Base-by-base conservation (phyloP, 1,140 invertebrate species). In the Agrilus planipennis region DNA sequence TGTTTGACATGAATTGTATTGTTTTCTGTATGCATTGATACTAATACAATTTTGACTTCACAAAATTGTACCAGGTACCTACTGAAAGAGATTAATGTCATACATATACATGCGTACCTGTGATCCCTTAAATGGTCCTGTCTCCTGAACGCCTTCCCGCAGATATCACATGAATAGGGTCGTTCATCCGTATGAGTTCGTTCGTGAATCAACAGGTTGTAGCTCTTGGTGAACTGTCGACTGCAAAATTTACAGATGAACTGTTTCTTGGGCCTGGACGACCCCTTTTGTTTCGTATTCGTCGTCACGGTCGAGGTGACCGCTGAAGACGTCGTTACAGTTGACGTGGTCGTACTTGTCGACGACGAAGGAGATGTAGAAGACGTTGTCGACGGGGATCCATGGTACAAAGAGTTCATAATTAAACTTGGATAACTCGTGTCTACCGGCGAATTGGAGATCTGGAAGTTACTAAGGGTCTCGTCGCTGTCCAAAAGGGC, bases 191-290 rank as follows among this genome's bases (percentile, higher is more conserved):
- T 96, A 58, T 96, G 92, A 0, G 91, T 95, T 31, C 91, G 70
- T 57, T 93, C 89, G 62, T 95, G 90, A 22, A 95, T 95, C 22
- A 95, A 71, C 36, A 97, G 68, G 61, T 97, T 97, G 72, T 96
- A 96, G 23, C 87, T 91, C 62, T 96, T 96, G 31, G 91, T 95
- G 61, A 96, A 96, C 45, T 94, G 86, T 2, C 92, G 70, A 54
- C 85, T 79, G 67, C 92, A 96, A 60, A 84, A 95, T 61, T 89
- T 88, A 69, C 92, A 96, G 51, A 96, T 93, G 60, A 93, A 95
- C 58, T 96, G 86, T 55, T 92, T 92, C 65, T 91, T 91, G 2
- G 81, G 81, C 31, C 81, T 66, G 2, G 76, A 70, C 0, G 84
- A 76, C 17, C 84, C 66, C 4, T 58, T 58, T 38, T 53, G 51